Evolutionary conservation across 2,113 vertebrate genomes (phyloP), one percentile per base, ranked within the genome.

Genomic region (Scomber japonicus): DNA sequence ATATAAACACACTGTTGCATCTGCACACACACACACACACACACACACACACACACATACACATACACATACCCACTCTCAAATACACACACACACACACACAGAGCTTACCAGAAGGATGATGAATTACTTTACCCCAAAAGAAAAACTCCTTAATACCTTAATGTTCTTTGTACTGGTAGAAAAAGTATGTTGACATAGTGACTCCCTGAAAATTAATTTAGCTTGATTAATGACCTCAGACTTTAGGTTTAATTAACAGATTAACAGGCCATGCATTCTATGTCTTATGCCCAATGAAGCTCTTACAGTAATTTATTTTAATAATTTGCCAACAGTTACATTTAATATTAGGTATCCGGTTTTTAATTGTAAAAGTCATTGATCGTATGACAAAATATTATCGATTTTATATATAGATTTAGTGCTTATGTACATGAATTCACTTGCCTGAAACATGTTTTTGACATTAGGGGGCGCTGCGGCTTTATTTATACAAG

Each of bases 391-490:
- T 53, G n/a, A 55, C 19, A 24, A 64, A 14, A 27, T 40, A 40
- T 40, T 1, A 40, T 9, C 8, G 35, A 40, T 9, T 40, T 40
- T 40, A 40, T 7, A 40, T 40, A 9, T 40, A 21, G 21, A 21
- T 40, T 9, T 17, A 7, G 7, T 40, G 44, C 10, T 9, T 11
- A 15, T 31, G 21, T 17, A 49, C 6, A 51, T 14, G 0, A 45
- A 46, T 71, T 19, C 1, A 55, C 11, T 24, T 54, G 11, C 45
- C 21, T 27, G 8, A 31, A 30, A 11, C 45, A 15, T 15, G 2
- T 11, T 78, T 68, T 57, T 59, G 55, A 73, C 91, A 89, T 19
- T 12, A 91, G 92, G 51, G 84, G 92, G 92, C 84, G 77, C 87
- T 85, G 69, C 85, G 65, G 81, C 80, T 74, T 80, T 27, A 86